These are phyloP conservation scores for Petrocephalus schoutedeni DNA, from an alignment of 2,797 vertebrate species.

Conservation along the genomic window DNA sequence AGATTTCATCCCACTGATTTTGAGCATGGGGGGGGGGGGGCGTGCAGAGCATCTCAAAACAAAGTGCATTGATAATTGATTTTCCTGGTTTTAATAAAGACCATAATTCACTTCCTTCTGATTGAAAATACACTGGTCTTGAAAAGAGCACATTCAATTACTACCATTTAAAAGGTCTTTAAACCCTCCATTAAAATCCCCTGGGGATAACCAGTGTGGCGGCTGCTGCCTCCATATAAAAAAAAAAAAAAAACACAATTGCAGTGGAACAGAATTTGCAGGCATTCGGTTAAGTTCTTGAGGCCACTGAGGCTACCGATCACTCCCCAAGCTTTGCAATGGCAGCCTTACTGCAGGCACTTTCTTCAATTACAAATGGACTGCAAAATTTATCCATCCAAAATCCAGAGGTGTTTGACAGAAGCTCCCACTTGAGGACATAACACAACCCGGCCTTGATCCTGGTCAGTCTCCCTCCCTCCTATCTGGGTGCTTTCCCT, in stretches of 20 bases:
- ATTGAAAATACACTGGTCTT: neutral
- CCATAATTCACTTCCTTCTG: neutral
- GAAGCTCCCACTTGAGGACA: neutral
- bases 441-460: neutral
- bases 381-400: neutral
- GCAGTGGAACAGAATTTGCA: constrained; percentile 6
- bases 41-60: neutral
- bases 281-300: neutral
- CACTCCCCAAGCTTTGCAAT: neutral
- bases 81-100: neutral
- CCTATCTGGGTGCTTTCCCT: neutral
- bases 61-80: neutral
- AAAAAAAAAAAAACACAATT: neutral
- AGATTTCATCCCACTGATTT: constrained; percentile 1
- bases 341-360: neutral
- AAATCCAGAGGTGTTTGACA: neutral
- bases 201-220: neutral
- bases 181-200: neutral
- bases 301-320: neutral
- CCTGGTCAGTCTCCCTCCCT: neutral
- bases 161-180: neutral
- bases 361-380: constrained; percentile 11
- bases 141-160: neutral
- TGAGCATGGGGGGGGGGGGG: neutral
- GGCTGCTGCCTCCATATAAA: neutral